Evolutionary conservation across 2,113 vertebrate genomes (phyloP).

Genomic region (Mirza zaza): DNA sequence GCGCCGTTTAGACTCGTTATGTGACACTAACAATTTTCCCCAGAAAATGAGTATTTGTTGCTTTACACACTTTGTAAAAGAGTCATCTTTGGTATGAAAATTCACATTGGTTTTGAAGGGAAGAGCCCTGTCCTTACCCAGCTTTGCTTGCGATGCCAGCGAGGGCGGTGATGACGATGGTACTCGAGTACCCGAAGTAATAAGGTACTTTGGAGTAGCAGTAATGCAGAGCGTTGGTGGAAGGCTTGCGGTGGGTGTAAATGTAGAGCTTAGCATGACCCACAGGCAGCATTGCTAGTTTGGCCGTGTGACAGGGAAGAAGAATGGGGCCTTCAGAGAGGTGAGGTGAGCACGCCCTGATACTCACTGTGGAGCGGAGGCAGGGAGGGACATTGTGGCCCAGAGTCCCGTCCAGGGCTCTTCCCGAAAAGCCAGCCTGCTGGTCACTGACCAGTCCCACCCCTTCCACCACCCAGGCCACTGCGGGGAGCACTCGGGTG

Average conservation of each 20-base stretch:
- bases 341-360: fast-evolving
- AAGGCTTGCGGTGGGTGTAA: no score
- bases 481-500: no score
- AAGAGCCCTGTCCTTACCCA: neutral
- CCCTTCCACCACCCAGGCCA: neutral
- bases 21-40: neutral
- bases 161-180: fast-evolving
- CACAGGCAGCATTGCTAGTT: fast-evolving
- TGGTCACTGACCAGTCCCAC: fast-evolving
- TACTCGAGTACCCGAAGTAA: fast-evolving
- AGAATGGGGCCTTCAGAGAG: neutral
- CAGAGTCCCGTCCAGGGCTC: neutral
- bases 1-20: fast-evolving
- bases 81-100: neutral
- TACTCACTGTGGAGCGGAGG: neutral
- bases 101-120: neutral
- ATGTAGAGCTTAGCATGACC: fast-evolving
- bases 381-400: fast-evolving
- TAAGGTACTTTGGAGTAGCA: neutral
- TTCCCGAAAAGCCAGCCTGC: neutral
- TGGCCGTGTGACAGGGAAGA: neutral
- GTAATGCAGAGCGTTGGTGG: fast-evolving
- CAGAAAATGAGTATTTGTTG: neutral
- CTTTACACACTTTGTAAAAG: neutral
- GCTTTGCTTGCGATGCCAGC: no score